phyloP scores from a whole-genome alignment of 2,113 vertebrate species.

The Dipodomys stephensi region DNA sequence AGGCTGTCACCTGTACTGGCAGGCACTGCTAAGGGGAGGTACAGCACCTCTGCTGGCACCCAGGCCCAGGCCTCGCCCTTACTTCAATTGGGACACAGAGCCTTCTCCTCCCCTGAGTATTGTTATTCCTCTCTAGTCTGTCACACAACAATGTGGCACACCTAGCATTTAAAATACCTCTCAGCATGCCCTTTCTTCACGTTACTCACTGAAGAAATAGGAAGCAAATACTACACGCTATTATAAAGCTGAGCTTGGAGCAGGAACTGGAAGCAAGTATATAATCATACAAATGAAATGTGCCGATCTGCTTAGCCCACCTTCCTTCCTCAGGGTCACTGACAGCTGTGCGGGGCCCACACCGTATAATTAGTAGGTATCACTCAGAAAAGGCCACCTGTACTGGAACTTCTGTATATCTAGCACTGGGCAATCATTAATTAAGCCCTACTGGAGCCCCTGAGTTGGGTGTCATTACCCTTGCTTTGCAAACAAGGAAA shows the following conservation, averaged over 20 bases:
- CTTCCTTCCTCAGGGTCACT: constrained; percentile 47
- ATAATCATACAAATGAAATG: constrained; percentile 21
- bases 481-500: constrained; percentile 74
- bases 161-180: neutral
- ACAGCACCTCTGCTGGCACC: neutral
- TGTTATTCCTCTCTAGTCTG: neutral
- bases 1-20: neutral
- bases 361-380: constrained; percentile 53
- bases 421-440: constrained; percentile 47
- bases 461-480: constrained; percentile 75
- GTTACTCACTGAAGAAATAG: neutral
- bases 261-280: neutral
- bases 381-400: neutral
- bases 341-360: neutral
- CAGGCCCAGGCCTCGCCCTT: neutral
- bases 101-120: neutral
- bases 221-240: neutral
- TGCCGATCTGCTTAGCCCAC: neutral
- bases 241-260: neutral
- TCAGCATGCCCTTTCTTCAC: neutral
- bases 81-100: neutral
- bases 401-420: constrained; percentile 36
- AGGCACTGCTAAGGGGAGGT: neutral
- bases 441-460: constrained; percentile 46
- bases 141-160: neutral